Percentiles rank a stretch among this genome's conserved stretches.
Evolutionary conservation across 2,797 vertebrate species (phyloP).

Genomic region (Coluber constrictor): DNA sequence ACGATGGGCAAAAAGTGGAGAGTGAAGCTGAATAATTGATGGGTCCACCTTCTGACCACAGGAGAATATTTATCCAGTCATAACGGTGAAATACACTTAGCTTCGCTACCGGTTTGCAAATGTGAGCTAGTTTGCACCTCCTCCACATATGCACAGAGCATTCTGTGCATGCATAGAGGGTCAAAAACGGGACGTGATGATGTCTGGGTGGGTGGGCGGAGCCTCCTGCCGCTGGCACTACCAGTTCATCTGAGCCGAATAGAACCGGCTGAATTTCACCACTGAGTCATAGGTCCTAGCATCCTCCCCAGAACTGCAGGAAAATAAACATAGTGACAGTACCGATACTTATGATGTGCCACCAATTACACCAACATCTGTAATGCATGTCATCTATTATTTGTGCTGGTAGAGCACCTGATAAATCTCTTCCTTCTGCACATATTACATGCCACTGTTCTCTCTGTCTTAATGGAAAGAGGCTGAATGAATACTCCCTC

Average conservation of each 20-base stretch:
- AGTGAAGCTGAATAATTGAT: neutral
- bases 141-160: too few relatives aligned
- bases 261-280: too few relatives aligned
- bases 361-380: neutral
- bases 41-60: neutral
- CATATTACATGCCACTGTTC: neutral
- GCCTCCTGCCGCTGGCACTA: too few relatives aligned
- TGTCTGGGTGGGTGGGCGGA: too few relatives aligned
- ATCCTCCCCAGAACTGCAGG: neutral
- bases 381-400: neutral
- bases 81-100: neutral
- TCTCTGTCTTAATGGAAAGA: neutral
- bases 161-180: too few relatives aligned
- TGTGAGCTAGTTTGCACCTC: too few relatives aligned
- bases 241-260: rapidly evolving
- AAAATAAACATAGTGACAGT: neutral
- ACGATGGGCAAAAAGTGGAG: neutral
- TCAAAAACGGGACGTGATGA: too few relatives aligned
- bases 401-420: neutral
- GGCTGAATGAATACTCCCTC: neutral
- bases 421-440: neutral
- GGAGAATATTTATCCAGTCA: neutral
- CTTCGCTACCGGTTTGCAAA: too few relatives aligned
- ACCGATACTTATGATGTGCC: neutral
- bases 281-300: neutral